A percentile compares a stretch with the other conserved stretches of the same genome.
phyloP scores from a whole-genome alignment of 2,113 vertebrate genomes.

The Lycaon pictus region DNA sequence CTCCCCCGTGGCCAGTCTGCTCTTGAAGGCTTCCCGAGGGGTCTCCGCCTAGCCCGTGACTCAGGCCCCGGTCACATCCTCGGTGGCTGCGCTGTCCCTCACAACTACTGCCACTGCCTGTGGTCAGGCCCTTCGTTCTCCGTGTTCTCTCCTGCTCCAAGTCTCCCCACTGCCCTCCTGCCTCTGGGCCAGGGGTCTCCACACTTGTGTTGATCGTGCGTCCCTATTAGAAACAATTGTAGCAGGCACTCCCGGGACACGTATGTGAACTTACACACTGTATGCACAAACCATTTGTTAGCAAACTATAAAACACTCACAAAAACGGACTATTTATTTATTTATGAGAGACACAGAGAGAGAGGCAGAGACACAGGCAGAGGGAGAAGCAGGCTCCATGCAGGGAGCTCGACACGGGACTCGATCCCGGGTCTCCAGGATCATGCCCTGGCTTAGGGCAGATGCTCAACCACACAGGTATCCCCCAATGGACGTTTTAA shows the following conservation, averaged over 20 bases:
- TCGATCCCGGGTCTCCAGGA: too few relatives aligned
- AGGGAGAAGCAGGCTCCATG: too few relatives aligned
- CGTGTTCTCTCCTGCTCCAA: too few relatives aligned
- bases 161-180: neutral
- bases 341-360: too few relatives aligned
- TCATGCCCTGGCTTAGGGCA: too few relatives aligned
- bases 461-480: too few relatives aligned
- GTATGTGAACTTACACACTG: too few relatives aligned
- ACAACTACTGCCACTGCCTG: neutral
- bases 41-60: too few relatives aligned
- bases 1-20: neutral
- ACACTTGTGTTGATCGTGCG: accelerated
- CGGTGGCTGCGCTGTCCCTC: neutral
- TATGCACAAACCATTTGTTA: neutral
- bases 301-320: neutral
- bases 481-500: neutral
- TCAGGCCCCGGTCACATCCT: neutral
- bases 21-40: neutral
- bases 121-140: neutral
- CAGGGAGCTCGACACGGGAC: too few relatives aligned
- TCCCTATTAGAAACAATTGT: neutral
- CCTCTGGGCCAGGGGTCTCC: neutral
- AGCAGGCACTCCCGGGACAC: neutral
- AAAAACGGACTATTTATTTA: neutral
- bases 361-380: too few relatives aligned